Evolutionary conservation across 23 tunicate genomes (phyloP).

Genomic region (Trididemnum clinides): DNA sequence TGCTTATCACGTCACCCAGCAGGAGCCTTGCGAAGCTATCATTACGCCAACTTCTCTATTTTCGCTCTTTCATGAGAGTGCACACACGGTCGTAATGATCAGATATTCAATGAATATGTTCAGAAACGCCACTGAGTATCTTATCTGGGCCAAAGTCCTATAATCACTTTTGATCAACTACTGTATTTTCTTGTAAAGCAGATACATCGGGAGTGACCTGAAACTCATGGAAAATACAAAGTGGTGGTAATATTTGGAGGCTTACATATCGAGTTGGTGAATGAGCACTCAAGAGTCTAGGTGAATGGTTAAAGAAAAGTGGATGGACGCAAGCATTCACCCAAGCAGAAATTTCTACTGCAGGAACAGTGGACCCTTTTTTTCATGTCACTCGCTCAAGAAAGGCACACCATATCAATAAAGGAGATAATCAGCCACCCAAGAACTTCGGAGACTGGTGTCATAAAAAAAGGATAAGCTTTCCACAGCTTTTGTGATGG

Average conservation of each 20-base stretch:
- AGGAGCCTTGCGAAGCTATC: too few species aligned
- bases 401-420: not conserved
- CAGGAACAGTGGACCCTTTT: constrained; percentile 2
- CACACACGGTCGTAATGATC: too few species aligned
- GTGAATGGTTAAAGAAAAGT: not conserved
- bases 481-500: not conserved
- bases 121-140: too few species aligned
- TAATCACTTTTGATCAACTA: not conserved
- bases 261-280: not conserved
- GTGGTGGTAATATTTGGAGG: not conserved
- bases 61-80: too few species aligned
- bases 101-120: too few species aligned
- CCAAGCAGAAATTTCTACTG: not conserved
- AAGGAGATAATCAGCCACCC: not conserved
- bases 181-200: not conserved
- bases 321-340: not conserved
- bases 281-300: not conserved
- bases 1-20: too few species aligned
- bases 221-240: not conserved
- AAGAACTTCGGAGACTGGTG: not conserved
- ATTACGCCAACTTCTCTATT: too few species aligned
- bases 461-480: not conserved
- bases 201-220: not conserved
- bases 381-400: not conserved
- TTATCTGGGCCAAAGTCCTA: too few species aligned